Evolutionary conservation across 2,113 vertebrate genomes (phyloP), one percentile per base, ranked within the genome.

Genomic region (Silurus meridionalis): DNA sequence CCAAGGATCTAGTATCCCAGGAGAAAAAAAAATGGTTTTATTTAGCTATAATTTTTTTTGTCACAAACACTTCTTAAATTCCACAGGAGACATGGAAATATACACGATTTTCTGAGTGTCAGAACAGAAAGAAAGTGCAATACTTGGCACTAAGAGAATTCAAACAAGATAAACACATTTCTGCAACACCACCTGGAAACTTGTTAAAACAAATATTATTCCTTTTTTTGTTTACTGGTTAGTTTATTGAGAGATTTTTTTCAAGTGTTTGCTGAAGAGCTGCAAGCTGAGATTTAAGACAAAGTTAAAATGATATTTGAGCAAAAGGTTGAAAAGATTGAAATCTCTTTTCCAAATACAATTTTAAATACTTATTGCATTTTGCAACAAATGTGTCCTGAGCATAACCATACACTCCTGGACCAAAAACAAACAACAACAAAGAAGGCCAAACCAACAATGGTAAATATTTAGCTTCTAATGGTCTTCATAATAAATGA

Each of bases 181-280:
- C 74, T 53, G 6, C 23, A 55, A n/a, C 50, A 77, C 74, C 74
- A 77, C 74, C 74, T 77, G 74, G 50, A n/a, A 77, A 55, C 74
- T 53, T 77, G 50, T n/a, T 72, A 72, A 67, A 74, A 48, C 15
- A 50, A 50, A 74, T 77, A 55, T 55, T 55, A 21, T 52, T 6
- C 10, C 21, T 52, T 75, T 52, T 50, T 37, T 53, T 77, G 74
- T 55, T 75, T 11, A n/a, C 74, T n/a, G 11, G 13, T 57, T 28
- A 55, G 23, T 28, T 25, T 55, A 55, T 78, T 78, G 48, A 75
- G 21, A 46, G 5, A 46, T 23, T 74, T 13, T 67, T 50, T 10
- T 25, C 23, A 25, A 55, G n/a, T 25, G 23, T 55, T 77, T 77
- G 50, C 52, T 23, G 55, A 55, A 52, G 37, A 46, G 15, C 67